Evolutionary conservation across 2,113 vertebrate species (phyloP).

Genomic region (Daboia siamensis): DNA sequence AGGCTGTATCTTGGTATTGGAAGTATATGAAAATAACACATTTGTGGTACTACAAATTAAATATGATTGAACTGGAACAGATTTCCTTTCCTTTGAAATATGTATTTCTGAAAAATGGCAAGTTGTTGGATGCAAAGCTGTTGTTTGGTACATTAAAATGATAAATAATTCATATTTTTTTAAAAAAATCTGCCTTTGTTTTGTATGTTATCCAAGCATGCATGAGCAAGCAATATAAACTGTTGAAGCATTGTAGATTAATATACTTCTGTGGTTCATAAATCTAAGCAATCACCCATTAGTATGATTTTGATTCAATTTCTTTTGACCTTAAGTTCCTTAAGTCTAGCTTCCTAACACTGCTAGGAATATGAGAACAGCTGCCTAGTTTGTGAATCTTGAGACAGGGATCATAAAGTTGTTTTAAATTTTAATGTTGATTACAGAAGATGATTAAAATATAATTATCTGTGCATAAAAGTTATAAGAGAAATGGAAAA

Average conservation of each 20-base stretch:
- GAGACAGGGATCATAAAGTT: neutral
- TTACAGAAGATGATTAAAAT: no score
- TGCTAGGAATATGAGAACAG: neutral
- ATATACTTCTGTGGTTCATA: neutral
- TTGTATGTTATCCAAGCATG: neutral
- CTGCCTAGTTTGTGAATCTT: neutral
- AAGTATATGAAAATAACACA: neutral
- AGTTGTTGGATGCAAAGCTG: neutral
- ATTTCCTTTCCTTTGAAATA: neutral
- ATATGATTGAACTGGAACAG: neutral
- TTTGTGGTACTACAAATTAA: neutral
- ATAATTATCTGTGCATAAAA: neutral
- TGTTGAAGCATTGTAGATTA: neutral
- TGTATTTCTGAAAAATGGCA: neutral
- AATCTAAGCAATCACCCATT: neutral
- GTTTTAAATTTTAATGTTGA: neutral
- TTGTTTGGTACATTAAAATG: neutral
- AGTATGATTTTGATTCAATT: neutral
- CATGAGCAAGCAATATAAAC: neutral
- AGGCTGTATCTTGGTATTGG: neutral
- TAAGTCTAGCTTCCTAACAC: neutral
- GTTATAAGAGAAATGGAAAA: neutral
- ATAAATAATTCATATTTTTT: neutral
- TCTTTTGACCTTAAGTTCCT: neutral
- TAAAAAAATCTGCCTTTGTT: neutral